Percentiles rank a stretch among this genome's conserved stretches.
phyloP scores from a whole-genome alignment of 2,797 vertebrate genomes.

The Rhincodon typus region DNA sequence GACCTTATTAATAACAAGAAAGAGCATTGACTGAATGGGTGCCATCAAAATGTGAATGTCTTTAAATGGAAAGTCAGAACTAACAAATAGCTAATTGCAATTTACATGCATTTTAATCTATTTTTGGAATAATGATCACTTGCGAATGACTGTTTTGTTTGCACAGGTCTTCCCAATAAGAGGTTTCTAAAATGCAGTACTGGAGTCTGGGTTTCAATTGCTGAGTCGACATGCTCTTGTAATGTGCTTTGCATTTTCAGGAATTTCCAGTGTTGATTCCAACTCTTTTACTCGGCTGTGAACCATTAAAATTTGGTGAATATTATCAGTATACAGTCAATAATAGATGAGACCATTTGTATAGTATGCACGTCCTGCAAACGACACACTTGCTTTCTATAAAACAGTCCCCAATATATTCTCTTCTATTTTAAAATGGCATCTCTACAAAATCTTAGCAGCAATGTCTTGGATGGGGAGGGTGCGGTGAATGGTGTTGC shows the following conservation, averaged over 20 bases:
- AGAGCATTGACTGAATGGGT: not conserved
- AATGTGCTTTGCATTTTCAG: not conserved
- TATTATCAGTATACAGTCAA: not conserved
- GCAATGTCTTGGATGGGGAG: not conserved
- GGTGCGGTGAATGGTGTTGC: too few relatives aligned
- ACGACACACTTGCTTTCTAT: not conserved
- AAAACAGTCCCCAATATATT: not conserved
- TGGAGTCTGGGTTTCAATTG: not conserved
- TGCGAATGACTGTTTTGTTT: not conserved
- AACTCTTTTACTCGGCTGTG: not conserved
- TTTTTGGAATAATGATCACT: not conserved
- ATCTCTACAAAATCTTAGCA: not conserved
- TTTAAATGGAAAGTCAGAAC: not conserved
- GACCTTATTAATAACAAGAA: not conserved
- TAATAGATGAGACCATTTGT: not conserved
- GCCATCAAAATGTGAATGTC: not conserved
- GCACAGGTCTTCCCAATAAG: not conserved
- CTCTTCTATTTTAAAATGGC: not conserved
- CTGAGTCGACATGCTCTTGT: not conserved
- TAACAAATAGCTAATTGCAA: not conserved
- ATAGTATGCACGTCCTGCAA: not conserved
- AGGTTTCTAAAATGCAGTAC: not conserved
- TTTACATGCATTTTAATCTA: not conserved
- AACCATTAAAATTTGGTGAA: not conserved
- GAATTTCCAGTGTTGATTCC: not conserved